A percentile compares a stretch with the other conserved stretches of the same genome.
Conservation (phyloP, 1,140 invertebrate genomes). For the Gonioctena quinquepunctata region DNA sequence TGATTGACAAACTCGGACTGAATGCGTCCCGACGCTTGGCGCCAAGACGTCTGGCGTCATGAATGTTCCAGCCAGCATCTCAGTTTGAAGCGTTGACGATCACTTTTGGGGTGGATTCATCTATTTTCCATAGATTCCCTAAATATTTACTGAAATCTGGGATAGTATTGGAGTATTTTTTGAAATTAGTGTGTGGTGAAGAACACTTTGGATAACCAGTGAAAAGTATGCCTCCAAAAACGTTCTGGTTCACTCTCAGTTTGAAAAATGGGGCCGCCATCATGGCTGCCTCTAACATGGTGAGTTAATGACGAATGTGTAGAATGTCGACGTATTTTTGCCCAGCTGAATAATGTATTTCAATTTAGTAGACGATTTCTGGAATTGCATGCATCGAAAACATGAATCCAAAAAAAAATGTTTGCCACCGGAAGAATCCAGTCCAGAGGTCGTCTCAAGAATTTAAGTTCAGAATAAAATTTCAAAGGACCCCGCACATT, state of each 20-base stretch:
- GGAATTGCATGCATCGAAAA: background rate
- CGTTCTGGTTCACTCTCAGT: constrained; percentile 28
- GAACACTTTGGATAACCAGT: background rate
- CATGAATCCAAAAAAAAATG: background rate
- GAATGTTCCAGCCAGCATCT: background rate
- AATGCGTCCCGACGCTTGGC: background rate
- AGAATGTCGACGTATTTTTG: no score
- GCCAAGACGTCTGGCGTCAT: constrained; percentile 26
- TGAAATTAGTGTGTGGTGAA: background rate
- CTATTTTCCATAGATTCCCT: background rate
- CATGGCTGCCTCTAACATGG: constrained; percentile 28
- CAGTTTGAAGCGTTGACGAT: background rate
- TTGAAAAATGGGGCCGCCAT: constrained; percentile 33
- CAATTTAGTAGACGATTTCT: no score
- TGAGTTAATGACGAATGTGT: constrained; percentile 16
- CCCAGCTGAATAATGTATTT: no score
- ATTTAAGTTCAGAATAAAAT: no score
- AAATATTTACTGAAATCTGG: no score
- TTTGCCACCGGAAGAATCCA: no score
- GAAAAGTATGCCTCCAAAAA: constrained; percentile 17
- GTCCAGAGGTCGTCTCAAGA: no score
- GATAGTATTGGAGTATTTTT: background rate
- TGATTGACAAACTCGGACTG: no score
- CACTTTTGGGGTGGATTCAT: background rate
- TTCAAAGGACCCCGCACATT: no score